Percentiles rank a stretch among this genome's conserved stretches.
These are phyloP conservation scores for Micrasema longulum DNA, from an alignment of 1,140 invertebrate species.

Conservation along the genomic window DNA sequence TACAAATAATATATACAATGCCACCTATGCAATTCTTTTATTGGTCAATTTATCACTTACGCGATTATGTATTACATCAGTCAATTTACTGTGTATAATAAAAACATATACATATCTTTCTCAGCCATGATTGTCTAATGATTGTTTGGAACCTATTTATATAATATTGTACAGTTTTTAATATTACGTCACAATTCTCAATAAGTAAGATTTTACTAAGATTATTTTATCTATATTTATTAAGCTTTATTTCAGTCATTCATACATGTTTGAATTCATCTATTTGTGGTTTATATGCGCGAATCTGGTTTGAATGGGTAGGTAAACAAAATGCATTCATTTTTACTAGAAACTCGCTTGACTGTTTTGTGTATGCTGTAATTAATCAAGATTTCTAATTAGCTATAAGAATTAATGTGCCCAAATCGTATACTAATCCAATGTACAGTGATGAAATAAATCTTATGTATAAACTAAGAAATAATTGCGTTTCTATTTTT, in stretches of 20 bases:
- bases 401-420: conserved; percentile 66
- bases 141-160: conserved; percentile 15
- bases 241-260: conserved; percentile 19
- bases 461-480: conserved; percentile 51
- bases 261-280: conserved; percentile 34
- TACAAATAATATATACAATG: conserved; percentile 44
- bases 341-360: conserved; percentile 24
- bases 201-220: conserved; percentile 42
- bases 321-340: not conserved
- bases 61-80: not conserved
- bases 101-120: conserved; percentile 22
- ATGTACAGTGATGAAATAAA: conserved; percentile 69
- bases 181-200: conserved; percentile 52
- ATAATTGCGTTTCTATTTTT: conserved; percentile 26
- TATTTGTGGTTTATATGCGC: conserved; percentile 42
- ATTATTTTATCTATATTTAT: conserved; percentile 42
- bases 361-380: conserved; percentile 45
- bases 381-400: conserved; percentile 52
- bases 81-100: conserved; percentile 1
- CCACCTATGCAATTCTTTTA: conserved; percentile 44
- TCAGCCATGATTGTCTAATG: conserved; percentile 13
- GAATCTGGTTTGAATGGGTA: conserved; percentile 25
- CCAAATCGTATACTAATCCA: conserved; percentile 70
- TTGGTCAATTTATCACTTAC: too few species aligned
- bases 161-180: conserved; percentile 52